Percentiles rank a stretch among this genome's conserved stretches.
phyloP scores from a whole-genome alignment of 2,113 vertebrate genomes.

The Butorides virescens region DNA sequence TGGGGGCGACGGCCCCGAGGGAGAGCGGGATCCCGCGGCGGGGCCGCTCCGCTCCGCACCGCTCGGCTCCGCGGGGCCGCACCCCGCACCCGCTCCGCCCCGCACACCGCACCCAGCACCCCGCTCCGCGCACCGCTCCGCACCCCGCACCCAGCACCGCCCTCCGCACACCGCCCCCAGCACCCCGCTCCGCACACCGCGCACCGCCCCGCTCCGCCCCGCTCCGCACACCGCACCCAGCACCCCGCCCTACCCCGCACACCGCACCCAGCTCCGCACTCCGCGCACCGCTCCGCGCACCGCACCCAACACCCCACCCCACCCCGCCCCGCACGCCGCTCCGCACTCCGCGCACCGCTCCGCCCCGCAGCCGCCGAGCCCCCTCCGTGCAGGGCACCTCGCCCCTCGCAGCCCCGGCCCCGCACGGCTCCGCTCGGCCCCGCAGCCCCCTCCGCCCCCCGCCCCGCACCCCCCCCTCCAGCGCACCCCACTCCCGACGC shows the following conservation, averaged over 20 bases:
- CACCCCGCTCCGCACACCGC: not conserved
- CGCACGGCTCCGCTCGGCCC: no score
- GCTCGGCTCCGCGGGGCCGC: not conserved
- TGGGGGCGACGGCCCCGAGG: not conserved
- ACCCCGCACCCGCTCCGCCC: not conserved
- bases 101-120: no score
- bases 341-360: no score
- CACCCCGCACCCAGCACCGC: no score
- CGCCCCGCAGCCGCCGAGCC: no score
- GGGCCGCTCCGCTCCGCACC: no score
- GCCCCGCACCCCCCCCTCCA: rapidly evolving
- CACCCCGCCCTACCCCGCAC: no score
- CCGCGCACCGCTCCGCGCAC: no score
- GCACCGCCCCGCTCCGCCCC: no score
- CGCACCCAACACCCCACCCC: not conserved
- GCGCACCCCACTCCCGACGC: rapidly evolving
- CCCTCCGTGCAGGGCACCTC: not conserved
- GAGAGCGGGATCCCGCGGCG: rapidly evolving
- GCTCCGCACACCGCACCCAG: not conserved
- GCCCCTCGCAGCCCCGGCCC: not conserved
- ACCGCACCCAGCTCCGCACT: no score
- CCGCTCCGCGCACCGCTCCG: no score
- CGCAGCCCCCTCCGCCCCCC: not conserved
- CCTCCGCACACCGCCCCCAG: no score
- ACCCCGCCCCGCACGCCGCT: not conserved